Percentiles rank a stretch among this genome's conserved stretches.
Conservation (phyloP, 2,888 invertebrate genomes). For the Macaria notata region DNA sequence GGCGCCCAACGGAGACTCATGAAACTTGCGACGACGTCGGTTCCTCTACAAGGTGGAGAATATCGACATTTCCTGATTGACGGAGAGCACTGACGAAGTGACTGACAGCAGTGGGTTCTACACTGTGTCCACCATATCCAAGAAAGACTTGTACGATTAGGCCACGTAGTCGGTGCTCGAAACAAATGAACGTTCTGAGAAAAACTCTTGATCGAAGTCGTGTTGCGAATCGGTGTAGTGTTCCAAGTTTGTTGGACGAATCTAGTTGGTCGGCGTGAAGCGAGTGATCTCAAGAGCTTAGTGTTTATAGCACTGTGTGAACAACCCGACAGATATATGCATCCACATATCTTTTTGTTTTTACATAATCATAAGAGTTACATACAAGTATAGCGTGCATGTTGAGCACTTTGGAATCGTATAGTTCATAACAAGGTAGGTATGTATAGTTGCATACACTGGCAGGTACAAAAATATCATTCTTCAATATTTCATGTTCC, state of each 20-base stretch:
- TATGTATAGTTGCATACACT: no score
- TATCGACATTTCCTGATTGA: slow-evolving; percentile 76
- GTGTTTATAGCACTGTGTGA: slow-evolving; percentile 13
- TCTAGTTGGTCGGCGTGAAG: slow-evolving; percentile 27
- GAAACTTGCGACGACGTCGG: slow-evolving; percentile 69
- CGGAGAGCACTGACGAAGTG: slow-evolving; percentile 76
- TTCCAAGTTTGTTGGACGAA: slow-evolving; percentile 10
- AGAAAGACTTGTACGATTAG: slow-evolving; percentile 65
- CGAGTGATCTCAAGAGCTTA: slow-evolving; percentile 63
- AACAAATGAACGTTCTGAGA: slow-evolving; percentile 25
- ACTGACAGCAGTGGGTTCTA: slow-evolving; percentile 73
- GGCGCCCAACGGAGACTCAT: slow-evolving; percentile 76
- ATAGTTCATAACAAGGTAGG: no score
- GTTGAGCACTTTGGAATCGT: no score
- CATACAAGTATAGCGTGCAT: no score
- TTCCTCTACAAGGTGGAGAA: slow-evolving; percentile 70
- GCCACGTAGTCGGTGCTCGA: slow-evolving; percentile 30
- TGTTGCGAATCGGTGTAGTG: slow-evolving; percentile 15
- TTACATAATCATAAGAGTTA: slow-evolving; percentile 1
- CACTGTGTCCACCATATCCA: slow-evolving; percentile 68
- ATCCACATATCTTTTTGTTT: slow-evolving; percentile 19
- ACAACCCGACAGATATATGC: slow-evolving; percentile 5
- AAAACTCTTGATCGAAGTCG: slow-evolving; percentile 26
- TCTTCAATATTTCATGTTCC: no score
- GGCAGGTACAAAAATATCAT: no score